phyloP scores from a whole-genome alignment of 92 coral and sea anemone species.

The Palythoa grandiflora region DNA sequence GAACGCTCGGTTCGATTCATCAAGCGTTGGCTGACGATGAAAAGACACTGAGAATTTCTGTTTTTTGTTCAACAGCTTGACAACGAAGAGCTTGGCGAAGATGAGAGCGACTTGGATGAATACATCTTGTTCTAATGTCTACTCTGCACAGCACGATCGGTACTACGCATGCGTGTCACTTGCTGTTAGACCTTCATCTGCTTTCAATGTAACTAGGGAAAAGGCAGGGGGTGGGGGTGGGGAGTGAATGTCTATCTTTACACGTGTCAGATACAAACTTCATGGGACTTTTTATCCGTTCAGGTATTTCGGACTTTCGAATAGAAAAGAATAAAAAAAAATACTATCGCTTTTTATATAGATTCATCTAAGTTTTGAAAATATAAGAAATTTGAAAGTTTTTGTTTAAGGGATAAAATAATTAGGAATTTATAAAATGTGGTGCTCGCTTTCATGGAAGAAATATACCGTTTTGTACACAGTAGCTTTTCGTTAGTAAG shows the following conservation, averaged over 20 bases:
- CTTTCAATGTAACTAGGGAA: neutral
- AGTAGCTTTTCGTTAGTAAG: too few species aligned
- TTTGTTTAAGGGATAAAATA: neutral
- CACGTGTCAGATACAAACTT: neutral
- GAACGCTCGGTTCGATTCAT: neutral
- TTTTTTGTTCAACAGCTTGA: slow-evolving; percentile 77
- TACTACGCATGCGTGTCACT: neutral
- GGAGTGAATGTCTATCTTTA: neutral
- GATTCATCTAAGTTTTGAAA: too few species aligned
- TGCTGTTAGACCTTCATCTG: neutral
- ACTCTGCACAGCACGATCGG: neutral
- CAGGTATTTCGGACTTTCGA: neutral
- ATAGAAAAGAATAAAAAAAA: neutral
- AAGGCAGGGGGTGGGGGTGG: neutral
- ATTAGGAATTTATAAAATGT: neutral
- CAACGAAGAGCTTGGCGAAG: slow-evolving; percentile 85
- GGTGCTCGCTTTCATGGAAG: neutral
- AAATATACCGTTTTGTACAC: too few species aligned
- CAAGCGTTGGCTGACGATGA: neutral
- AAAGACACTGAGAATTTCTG: neutral
- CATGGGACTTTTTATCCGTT: neutral
- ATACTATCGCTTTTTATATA: neutral
- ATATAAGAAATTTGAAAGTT: neutral
- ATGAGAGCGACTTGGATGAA: slow-evolving; percentile 92
- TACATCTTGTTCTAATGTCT: slow-evolving; percentile 49